Evolutionary conservation across 2,113 vertebrate genomes (phyloP), one percentile per base, ranked within the genome.

Genomic region (Prochilodus magdalenae): DNA sequence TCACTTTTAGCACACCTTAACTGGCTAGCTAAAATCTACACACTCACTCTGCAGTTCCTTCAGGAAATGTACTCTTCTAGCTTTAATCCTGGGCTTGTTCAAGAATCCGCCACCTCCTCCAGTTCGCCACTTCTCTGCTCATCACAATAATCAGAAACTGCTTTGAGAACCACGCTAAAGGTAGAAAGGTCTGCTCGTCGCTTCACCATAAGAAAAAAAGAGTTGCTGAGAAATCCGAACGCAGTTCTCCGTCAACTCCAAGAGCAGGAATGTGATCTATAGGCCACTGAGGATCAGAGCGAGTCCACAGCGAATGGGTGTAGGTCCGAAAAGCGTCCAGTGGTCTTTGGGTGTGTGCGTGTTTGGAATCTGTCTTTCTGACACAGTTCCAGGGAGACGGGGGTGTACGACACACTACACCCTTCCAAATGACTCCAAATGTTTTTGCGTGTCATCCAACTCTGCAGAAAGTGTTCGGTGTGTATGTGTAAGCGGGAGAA

Each of bases 371-470:
- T 26, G 69, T 79, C 60, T 79, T 67, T 44, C 15, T 79, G 24
- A 70, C 33, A 29, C 13, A 33, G 72, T 29, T 74, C 62, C 29
- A 62, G 33, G 5, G 26, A 74, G 66, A 75, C 66, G 70, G 63
- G 44, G 53, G 67, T 2, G 49, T 30, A 24, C 20, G 1, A 16
- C 53, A 29, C 67, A 79, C 70, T 66, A 49, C 51, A 78, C 36
- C 69, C 69, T 29, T 63, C 63, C 12, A 79, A 77, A 74, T n/a
- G 73, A 65, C 73, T 77, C 74, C 74, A 72, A 40, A 18, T 65
- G 65, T 67, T 67, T 67, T 67, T 67, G 1, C 44, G 66, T 70
- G 66, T 70, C 66, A 70, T 44, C 66, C 33, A 44, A 44, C 40
- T 22, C 18, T 12, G 20, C n/a, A 20, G 20, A 60, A 60, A 60